Base-by-base conservation (phyloP, 2,113 vertebrate genomes). In the Rhineura floridana region DNA sequence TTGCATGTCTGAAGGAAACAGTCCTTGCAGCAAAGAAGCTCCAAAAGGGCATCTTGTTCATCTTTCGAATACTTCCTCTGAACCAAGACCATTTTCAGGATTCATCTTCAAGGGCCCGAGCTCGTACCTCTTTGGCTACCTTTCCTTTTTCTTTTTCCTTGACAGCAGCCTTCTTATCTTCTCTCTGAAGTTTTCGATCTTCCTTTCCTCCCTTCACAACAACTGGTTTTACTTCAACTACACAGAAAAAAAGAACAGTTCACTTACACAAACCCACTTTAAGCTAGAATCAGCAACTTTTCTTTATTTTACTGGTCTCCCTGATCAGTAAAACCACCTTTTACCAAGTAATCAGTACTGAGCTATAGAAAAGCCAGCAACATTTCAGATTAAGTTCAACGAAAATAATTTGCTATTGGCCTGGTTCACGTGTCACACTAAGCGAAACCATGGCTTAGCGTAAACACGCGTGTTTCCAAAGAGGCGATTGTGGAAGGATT, bases 111-210 rank as follows among this genome's bases (percentile, higher is more conserved):
- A 59, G 79, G 59, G 21, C 0, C 0, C 21, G 28, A 79, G 84
- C 3, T 1, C 92, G 0, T 90, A 96, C 96, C 94, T 80, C 95
- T 67, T 94, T 97, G 52, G 92, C 85, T 28, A 90, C 23, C 91
- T 93, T 96, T 78, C 67, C 86, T 91, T 86, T 93, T 94, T 94
- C 97, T 91, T 96, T 96, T 6, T 96, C 94, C 91, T 87, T 97
- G 44, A 42, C 42, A 84, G 70, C 95, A 30, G 10, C 1, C 78
- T 59, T 97, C 87, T 92, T 97, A 12, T 96, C 96, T 21, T 96
- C 96, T 90, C 92, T 96, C 72, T 78, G 93, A 65, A 12, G 15
- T 12, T 36, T 92, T 91, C 30, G 96, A 82, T 94, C 95, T 3
- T 97, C 96, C 70, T 92, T 94, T 82, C 93, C 97, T 59, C 94